A percentile compares a stretch with the other conserved stretches of the same genome.
phyloP scores from a whole-genome alignment of 2,113 vertebrate genomes.

The Phodopus roborovskii region DNA sequence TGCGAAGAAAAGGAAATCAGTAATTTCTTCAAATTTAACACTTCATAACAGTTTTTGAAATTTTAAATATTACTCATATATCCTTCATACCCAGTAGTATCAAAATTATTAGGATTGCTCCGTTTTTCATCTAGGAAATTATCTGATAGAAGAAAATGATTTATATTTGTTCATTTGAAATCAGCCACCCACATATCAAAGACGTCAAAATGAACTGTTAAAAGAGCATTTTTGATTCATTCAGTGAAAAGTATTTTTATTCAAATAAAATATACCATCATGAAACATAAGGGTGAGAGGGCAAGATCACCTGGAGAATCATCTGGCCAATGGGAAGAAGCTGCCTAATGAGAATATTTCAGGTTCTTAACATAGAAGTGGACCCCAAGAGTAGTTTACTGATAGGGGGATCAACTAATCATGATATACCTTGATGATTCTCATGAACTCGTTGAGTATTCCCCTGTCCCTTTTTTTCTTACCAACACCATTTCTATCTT shows the following conservation, averaged over 20 bases:
- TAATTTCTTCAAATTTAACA: constrained; percentile 29
- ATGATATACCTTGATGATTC: not conserved
- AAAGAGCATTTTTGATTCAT: constrained; percentile 19
- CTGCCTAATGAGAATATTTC: not conserved
- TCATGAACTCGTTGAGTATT: not conserved
- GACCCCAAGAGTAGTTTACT: not conserved
- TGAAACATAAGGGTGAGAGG: not conserved
- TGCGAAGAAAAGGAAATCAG: constrained; percentile 48
- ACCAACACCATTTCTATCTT: not conserved
- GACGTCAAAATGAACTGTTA: constrained; percentile 2
- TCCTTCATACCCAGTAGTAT: not conserved
- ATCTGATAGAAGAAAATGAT: constrained; percentile 20
- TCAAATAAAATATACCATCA: not conserved
- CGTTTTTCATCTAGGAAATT: not conserved
- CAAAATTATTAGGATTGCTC: constrained; percentile 43
- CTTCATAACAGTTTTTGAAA: not conserved
- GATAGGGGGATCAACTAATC: not conserved
- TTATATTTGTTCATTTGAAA: constrained; percentile 47
- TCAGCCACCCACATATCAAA: constrained; percentile 23
- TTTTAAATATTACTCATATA: constrained; percentile 38
- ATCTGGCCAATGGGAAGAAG: not conserved
- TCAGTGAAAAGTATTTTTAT: constrained; percentile 24
- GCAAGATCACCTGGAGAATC: not conserved
- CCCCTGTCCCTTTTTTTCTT: not conserved
- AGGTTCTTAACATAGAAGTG: not conserved